These are phyloP conservation scores for Drosophila prolongata DNA, from an alignment of 2,888 invertebrate species.

Conservation along the genomic window DNA sequence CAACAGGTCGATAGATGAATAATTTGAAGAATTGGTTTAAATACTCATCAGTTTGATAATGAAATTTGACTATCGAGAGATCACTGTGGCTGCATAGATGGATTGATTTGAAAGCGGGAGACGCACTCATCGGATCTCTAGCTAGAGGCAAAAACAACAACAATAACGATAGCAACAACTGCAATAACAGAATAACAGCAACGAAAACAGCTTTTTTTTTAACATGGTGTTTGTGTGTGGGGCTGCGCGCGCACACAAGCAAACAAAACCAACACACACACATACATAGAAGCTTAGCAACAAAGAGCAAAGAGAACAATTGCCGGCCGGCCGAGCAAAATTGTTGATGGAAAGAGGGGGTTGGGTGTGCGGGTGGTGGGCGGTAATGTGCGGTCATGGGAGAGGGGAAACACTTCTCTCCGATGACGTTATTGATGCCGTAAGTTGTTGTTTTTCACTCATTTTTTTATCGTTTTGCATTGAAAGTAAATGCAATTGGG, in stretches of 20 bases:
- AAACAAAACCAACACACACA: conserved; percentile 4
- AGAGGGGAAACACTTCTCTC: conserved; percentile 8
- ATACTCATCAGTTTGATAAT: too few relatives aligned
- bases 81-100: conserved; percentile 4
- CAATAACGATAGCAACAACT: conserved; percentile 26
- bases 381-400: not conserved
- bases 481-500: conserved; percentile 32
- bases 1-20: too few relatives aligned
- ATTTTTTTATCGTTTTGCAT: conserved; percentile 17
- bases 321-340: conserved; percentile 47
- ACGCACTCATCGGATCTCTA: conserved; percentile 16
- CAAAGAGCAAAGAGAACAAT: conserved; percentile 23
- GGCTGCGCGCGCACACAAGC: conserved; percentile 41
- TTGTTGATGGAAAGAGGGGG: conserved; percentile 26
- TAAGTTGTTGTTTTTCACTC: conserved; percentile 40
- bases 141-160: conserved; percentile 5
- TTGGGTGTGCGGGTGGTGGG: not conserved
- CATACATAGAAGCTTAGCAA: conserved; percentile 2
- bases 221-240: conserved; percentile 6
- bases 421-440: conserved; percentile 68
- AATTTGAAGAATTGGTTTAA: too few relatives aligned
- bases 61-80: too few relatives aligned
- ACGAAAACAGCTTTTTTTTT: conserved; percentile 26
- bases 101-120: conserved; percentile 14
- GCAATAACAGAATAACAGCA: conserved; percentile 29